Percentiles rank a stretch among this genome's conserved stretches.
Conservation (phyloP, 2,888 invertebrate genomes). For the Erannis defoliaria region DNA sequence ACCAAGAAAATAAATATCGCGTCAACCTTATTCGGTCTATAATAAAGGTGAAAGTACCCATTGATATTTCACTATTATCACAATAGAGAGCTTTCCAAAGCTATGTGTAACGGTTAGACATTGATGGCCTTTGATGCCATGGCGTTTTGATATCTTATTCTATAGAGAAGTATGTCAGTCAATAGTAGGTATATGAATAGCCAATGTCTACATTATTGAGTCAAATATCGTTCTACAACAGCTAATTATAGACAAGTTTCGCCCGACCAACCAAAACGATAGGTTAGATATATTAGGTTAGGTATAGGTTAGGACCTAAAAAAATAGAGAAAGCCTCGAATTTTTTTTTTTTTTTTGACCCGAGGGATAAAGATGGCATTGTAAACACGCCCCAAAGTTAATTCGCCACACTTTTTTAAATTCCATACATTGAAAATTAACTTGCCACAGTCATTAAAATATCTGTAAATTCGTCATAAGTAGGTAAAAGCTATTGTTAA, state of each 20-base stretch:
- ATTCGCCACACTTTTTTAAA: too few relatives aligned
- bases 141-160: constrained; percentile 31
- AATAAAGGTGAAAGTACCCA: constrained; percentile 13
- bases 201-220: constrained; percentile 24
- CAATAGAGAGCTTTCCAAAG: constrained; percentile 25
- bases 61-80: constrained; percentile 2
- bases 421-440: too few relatives aligned
- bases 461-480: too few relatives aligned
- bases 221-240: constrained; percentile 15
- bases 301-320: too few relatives aligned
- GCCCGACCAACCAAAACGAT: too few relatives aligned
- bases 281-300: too few relatives aligned
- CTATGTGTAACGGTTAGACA: constrained; percentile 26
- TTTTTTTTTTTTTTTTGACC: too few relatives aligned
- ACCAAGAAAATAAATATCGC: constrained; percentile 1
- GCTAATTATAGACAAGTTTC: constrained; percentile 21
- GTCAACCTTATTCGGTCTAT: constrained; percentile 17
- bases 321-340: too few relatives aligned
- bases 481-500: too few relatives aligned
- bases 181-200: constrained; percentile 16
- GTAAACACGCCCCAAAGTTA: too few relatives aligned
- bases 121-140: constrained; percentile 26
- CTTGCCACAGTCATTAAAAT: too few relatives aligned
- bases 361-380: too few relatives aligned
- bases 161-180: constrained; percentile 27